Percentiles rank a stretch among this genome's conserved stretches.
These are phyloP conservation scores for Andrena marginata DNA, from an alignment of 2,888 invertebrate species.

Conservation along the genomic window DNA sequence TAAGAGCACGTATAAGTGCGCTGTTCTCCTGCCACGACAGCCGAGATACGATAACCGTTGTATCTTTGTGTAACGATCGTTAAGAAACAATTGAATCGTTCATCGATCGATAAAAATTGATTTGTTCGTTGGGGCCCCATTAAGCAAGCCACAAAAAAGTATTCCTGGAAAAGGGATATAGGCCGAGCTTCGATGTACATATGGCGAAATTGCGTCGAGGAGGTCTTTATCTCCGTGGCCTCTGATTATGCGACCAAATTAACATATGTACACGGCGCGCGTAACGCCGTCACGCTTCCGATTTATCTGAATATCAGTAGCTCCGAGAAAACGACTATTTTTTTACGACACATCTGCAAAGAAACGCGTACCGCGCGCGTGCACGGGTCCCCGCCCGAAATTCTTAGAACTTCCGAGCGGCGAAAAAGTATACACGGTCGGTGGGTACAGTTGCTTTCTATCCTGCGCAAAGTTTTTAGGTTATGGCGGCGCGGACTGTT, in stretches of 20 bases:
- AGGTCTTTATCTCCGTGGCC: constrained; percentile 26
- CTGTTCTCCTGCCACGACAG: neutral
- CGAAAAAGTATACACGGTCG: neutral
- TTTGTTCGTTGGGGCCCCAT: neutral
- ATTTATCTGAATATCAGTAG: constrained; percentile 57
- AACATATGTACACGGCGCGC: constrained; percentile 35
- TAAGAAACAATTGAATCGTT: constrained; percentile 7
- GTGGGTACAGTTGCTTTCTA: neutral
- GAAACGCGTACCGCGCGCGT: constrained; percentile 1
- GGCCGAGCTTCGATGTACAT: neutral
- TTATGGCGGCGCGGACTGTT: neutral
- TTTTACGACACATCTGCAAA: constrained; percentile 28
- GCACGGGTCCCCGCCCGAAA: neutral
- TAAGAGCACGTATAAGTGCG: neutral
- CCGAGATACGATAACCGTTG: constrained; percentile 16
- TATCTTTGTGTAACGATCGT: neutral
- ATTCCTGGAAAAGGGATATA: neutral
- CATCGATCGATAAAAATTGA: neutral
- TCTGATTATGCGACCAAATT: constrained; percentile 41
- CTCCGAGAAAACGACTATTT: constrained; percentile 54
- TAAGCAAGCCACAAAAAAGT: neutral
- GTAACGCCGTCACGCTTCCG: constrained; percentile 31
- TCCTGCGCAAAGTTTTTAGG: constrained; percentile 23
- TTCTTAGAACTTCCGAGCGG: neutral
- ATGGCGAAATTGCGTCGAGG: neutral